Base-by-base conservation (phyloP, 2,888 invertebrate species). In the Camptogramma bilineatum region DNA sequence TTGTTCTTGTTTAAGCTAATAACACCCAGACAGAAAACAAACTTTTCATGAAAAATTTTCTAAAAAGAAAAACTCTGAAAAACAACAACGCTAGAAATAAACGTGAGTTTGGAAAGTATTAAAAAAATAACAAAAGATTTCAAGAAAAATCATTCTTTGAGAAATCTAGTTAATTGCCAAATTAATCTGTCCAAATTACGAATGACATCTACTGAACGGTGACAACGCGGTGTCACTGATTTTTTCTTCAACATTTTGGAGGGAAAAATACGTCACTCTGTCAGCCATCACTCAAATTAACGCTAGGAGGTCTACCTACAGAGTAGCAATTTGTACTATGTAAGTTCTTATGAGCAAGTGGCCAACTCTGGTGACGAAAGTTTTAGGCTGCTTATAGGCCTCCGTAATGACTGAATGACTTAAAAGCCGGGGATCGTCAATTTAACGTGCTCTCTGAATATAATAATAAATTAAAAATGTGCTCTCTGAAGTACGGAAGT, bases 231-330 rank as follows among this genome's bases (percentile, higher is more conserved):
- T 52, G n/a, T 44, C 44, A 17, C 34, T 21, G 47, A 39, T 21
- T 44, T 44, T 42, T 62, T 55, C 18, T 34, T 10, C 5, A 31
- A 24, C 13, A 42, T 19, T 54, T 54, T 44, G 5, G 50, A 18
- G 24, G 31, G 16, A 19, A 48, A 47, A 62, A 57, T 42, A 48
- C 17, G 31, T 42, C 31, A 55, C 5, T 17, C 50, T 67, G 58
- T 73, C 75, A 83, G 80, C 74, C 82, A 83, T 85, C 83, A 80
- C 76, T 84, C 84, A 85, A 88, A 88, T 88, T 87, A 85, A 78
- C 79, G 83, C 56, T 39, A 51, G 31, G 52, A 47, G 24, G n/a
- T 24, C 21, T 24, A 21, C 13, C 21, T 24, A 31, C 13, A 31
- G 56, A 55, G 39, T n/a, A 10, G 4, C 9, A 44, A 34, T 16